Conservation (phyloP, 2,888 invertebrate genomes). For the Scaptomyza cyrtandrae region DNA sequence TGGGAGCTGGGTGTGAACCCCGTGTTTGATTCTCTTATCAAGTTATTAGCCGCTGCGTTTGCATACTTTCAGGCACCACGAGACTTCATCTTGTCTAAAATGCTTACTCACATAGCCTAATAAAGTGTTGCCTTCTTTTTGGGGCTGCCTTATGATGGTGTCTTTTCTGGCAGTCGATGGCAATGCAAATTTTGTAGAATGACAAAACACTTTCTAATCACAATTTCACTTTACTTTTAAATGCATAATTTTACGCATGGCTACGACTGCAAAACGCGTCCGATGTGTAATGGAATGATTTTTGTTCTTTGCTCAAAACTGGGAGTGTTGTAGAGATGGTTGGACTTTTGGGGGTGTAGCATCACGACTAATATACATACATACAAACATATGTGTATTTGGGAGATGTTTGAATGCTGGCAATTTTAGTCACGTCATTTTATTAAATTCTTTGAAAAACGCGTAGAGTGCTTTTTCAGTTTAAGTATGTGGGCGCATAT, state of each 20-base stretch:
- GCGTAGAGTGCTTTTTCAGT: constrained; percentile 35
- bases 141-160: background rate
- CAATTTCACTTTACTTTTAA: constrained; percentile 47
- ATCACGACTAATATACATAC: constrained; percentile 3
- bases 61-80: constrained; percentile 49
- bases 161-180: constrained; percentile 49
- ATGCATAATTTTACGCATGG: constrained; percentile 81
- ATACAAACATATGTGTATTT: constrained; percentile 1
- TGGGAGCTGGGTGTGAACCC: background rate
- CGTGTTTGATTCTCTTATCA: constrained; percentile 51
- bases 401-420: constrained; percentile 13
- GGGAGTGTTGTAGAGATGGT: background rate
- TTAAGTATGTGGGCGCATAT: background rate
- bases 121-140: constrained; percentile 46
- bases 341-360: background rate
- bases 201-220: constrained; percentile 59
- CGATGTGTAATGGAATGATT: constrained; percentile 26
- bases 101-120: constrained; percentile 63
- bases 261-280: constrained; percentile 30
- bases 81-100: constrained; percentile 52
- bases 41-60: constrained; percentile 63
- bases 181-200: constrained; percentile 55
- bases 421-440: constrained; percentile 52
- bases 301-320: constrained; percentile 7
- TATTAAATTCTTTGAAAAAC: constrained; percentile 53